These are phyloP conservation scores for Bedellia somnulentella DNA, from an alignment of 2,888 invertebrate species.

Conservation along the genomic window DNA sequence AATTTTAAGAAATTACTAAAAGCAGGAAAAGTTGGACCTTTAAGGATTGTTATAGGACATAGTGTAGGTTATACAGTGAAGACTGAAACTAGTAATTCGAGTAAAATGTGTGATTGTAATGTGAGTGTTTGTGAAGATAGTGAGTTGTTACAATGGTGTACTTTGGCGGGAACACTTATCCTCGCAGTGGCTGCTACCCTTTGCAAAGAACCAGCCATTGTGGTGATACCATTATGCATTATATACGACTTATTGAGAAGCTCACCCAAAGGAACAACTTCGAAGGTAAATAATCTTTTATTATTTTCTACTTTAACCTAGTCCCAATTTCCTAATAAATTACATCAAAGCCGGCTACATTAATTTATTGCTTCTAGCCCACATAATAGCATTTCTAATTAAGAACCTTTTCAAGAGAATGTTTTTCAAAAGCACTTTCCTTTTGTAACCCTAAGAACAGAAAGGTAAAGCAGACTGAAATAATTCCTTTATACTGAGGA, in stretches of 20 bases:
- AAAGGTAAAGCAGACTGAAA: conserved; percentile 1
- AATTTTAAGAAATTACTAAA: conserved; percentile 41
- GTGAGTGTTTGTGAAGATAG: conserved; percentile 43
- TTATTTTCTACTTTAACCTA: too few species aligned
- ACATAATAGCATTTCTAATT: conserved; percentile 1
- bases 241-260: conserved; percentile 79
- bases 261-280: conserved; percentile 43
- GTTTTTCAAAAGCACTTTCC: conserved; percentile 1
- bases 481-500: not conserved
- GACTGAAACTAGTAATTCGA: conserved; percentile 23
- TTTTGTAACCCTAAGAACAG: not conserved
- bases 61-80: conserved; percentile 30
- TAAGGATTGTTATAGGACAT: conserved; percentile 26
- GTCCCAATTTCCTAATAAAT: not conserved
- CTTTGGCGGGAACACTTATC: conserved; percentile 63
- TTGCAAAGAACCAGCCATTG: conserved; percentile 94
- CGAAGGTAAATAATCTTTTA: too few species aligned
- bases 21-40: conserved; percentile 38
- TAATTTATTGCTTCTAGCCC: conserved; percentile 1
- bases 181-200: conserved; percentile 81
- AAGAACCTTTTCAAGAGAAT: conserved; percentile 4
- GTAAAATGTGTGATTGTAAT: conserved; percentile 18
- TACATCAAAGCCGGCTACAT: not conserved
- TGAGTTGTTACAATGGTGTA: conserved; percentile 55
- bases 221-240: conserved; percentile 87